Conservation (phyloP, 2,797 vertebrate genomes). For the Ambastaia sidthimunki region DNA sequence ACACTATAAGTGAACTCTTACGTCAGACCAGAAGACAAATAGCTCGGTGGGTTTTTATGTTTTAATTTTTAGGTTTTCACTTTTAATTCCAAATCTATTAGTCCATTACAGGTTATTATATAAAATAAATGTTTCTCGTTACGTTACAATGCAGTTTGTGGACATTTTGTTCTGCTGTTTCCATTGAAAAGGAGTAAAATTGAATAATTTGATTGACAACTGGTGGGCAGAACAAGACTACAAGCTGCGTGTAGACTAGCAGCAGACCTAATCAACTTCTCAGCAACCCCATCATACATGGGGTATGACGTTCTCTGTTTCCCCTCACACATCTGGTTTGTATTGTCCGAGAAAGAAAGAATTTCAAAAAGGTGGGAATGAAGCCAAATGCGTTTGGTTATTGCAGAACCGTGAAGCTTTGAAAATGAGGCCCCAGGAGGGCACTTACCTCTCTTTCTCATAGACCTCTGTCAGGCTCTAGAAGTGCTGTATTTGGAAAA, state of each 20-base stretch:
- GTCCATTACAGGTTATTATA: background rate
- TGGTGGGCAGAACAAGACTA: no score
- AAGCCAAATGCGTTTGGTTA: conserved; percentile 24
- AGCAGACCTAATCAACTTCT: background rate
- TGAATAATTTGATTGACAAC: background rate
- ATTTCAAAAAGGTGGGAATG: background rate
- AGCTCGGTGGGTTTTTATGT: background rate
- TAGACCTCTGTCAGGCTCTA: conserved; percentile 11
- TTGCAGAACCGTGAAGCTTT: conserved; percentile 14
- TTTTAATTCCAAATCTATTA: no score
- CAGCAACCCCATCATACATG: background rate
- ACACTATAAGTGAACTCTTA: background rate
- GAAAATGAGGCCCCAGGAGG: conserved; percentile 11
- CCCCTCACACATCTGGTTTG: background rate
- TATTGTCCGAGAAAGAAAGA: background rate
- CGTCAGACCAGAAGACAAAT: background rate
- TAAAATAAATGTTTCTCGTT: background rate
- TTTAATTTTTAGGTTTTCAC: no score
- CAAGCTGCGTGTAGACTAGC: background rate
- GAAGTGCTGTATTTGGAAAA: background rate
- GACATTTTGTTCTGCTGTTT: background rate
- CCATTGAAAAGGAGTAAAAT: background rate
- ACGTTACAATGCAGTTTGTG: background rate
- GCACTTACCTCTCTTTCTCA: conserved; percentile 18
- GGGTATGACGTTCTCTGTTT: background rate